Evolutionary conservation across 1,140 invertebrate genomes (phyloP).

Genomic region (Yoshiicerus persimilis): DNA sequence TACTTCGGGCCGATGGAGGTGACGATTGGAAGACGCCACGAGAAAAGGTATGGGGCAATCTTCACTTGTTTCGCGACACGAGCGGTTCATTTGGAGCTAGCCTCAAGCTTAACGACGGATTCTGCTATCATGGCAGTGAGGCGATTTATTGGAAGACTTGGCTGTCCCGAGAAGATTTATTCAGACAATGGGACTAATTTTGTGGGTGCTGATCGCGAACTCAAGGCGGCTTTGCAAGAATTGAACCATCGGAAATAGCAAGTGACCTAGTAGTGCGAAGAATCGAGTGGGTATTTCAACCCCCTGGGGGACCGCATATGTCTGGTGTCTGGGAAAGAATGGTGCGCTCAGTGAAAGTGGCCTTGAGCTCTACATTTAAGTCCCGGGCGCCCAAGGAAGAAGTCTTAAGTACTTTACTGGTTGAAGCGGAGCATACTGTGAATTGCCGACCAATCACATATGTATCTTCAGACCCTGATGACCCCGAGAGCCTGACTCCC

Average conservation of each 20-base stretch:
- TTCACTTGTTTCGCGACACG: conserved; percentile 49
- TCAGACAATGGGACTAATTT: conserved; percentile 53
- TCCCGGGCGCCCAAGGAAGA: conserved; percentile 45
- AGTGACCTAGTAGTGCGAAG: conserved; percentile 26
- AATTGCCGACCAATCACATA: conserved; percentile 51
- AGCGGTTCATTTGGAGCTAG: conserved; percentile 52
- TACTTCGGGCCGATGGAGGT: conserved; percentile 49
- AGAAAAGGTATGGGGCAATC: conserved; percentile 49
- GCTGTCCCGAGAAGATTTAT: conserved; percentile 40
- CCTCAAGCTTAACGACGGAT: too few species aligned
- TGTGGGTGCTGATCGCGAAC: conserved; percentile 36
- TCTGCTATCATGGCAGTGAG: conserved; percentile 47
- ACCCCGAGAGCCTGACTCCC: conserved; percentile 50
- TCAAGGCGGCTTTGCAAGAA: background rate
- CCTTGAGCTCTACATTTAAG: conserved; percentile 32
- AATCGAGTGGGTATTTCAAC: conserved; percentile 52
- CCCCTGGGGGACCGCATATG: conserved; percentile 52
- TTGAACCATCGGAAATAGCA: background rate
- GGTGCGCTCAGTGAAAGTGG: conserved; percentile 51
- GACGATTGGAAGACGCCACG: conserved; percentile 12
- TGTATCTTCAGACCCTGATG: conserved; percentile 50
- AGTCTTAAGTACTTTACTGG: conserved; percentile 51
- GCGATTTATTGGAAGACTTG: conserved; percentile 49
- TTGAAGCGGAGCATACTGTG: conserved; percentile 50
- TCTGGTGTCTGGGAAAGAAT: conserved; percentile 53